Conservation (phyloP, 1,140 invertebrate genomes). For the Mycetomoellerius zeteki region DNA sequence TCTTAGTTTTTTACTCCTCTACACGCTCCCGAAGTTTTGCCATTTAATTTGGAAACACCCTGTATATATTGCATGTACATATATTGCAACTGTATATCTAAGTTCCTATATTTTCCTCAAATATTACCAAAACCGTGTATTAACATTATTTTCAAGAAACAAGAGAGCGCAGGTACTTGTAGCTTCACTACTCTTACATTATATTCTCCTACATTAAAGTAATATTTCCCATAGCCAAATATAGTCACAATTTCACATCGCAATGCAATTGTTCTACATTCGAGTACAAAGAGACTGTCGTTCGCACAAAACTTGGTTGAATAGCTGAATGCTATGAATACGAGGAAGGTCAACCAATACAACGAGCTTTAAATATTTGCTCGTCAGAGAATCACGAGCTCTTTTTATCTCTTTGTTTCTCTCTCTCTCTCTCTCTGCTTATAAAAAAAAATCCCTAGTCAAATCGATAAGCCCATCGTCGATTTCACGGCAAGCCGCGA, state of each 20-base stretch:
- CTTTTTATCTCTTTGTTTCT: background rate
- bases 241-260: conserved; percentile 41
- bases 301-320: conserved; percentile 19
- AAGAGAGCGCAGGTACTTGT: background rate
- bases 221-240: conserved; percentile 29
- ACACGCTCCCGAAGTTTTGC: too few relatives aligned
- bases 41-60: too few relatives aligned
- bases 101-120: background rate
- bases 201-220: conserved; percentile 7
- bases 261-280: conserved; percentile 27
- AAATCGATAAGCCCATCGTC: conserved; percentile 34
- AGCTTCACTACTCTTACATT: background rate
- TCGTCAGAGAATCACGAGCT: background rate
- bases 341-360: conserved; percentile 4
- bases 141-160: conserved; percentile 20
- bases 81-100: background rate
- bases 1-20: too few relatives aligned
- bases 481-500: conserved; percentile 22
- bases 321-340: conserved; percentile 2
- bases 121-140: conserved; percentile 19
- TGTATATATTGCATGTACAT: background rate
- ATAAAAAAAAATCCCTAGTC: conserved; percentile 23
- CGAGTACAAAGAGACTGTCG: conserved; percentile 6
- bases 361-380: conserved; percentile 49
- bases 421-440: background rate